Evolutionary conservation across 2,113 vertebrate species (phyloP), one percentile per base, ranked within the genome.

Genomic region (Dasyornis broadbenti): DNA sequence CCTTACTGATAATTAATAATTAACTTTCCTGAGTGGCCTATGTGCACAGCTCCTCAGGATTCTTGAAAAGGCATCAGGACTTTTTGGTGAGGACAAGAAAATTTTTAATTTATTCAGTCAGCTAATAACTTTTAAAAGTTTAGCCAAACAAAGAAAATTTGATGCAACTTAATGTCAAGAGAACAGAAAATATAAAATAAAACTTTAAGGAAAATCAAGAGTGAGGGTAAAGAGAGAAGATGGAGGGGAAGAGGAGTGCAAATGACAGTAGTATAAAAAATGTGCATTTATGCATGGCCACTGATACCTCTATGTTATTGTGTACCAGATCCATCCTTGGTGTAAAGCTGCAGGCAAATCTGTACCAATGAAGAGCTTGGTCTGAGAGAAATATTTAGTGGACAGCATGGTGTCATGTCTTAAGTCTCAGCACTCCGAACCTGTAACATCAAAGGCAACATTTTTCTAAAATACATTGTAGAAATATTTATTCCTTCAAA

Each of bases 1-100:
- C 88, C 75, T 86, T 86, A 16, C 61, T 88, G 75, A 82, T 86
- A 91, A 91, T 94, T 92, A 94, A 86, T 90, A 83, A 66, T 90
- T 63, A 81, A 80, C 42, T 94, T 77, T 40, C 11, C 30, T 64
- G 35, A 31, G 39, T 47, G 59, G n/a, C 37, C 35, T 70, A 17
- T 63, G 52, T 89, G 76, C 15, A 22, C 14, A 83, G 52, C 72
- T 81, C 23, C 64, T 89, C 35, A 49, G 56, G 49, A 96, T n/a
- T 39, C 27, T 49, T 91, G 56, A 66, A 52, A 77, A 92, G 44
- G 27, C 9, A 6, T 33, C 40, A 65, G 23, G 12, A 17, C 23
- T 72, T 76, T 66, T 82, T 57, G 57, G 24, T 35, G 60, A 86
- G 19, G 11, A 49, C 6, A 33, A 44, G 21, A 76, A 47, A 18